phyloP scores from a whole-genome alignment of 2,113 vertebrate species.

The Morone saxatilis region DNA sequence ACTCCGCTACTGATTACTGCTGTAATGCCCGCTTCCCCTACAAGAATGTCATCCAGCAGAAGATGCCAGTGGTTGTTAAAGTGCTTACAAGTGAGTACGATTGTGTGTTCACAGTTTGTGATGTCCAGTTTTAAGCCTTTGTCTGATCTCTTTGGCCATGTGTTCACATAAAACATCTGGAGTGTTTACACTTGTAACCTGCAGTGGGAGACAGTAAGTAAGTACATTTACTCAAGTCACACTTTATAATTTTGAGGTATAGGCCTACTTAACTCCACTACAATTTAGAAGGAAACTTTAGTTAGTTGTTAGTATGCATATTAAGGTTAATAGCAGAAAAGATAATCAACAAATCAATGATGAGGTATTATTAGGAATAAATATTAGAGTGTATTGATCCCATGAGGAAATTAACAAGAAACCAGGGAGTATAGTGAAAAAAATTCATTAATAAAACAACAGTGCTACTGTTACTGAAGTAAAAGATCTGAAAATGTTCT shows the following conservation, averaged over 20 bases:
- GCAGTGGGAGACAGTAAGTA: not conserved
- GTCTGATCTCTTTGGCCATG: too few species aligned
- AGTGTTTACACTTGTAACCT: not conserved
- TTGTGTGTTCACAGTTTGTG: not conserved
- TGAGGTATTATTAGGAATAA: too few species aligned
- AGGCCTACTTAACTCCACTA: not conserved
- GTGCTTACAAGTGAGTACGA: slow-evolving; percentile 94
- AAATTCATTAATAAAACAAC: too few species aligned
- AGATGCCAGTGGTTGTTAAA: slow-evolving; percentile 95
- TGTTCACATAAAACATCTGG: not conserved
- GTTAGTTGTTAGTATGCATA: too few species aligned
- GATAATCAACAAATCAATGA: too few species aligned
- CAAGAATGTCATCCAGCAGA: slow-evolving; percentile 98
- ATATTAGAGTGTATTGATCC: too few species aligned
- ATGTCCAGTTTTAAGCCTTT: not conserved
- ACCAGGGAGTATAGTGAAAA: too few species aligned
- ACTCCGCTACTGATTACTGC: slow-evolving; percentile 92
- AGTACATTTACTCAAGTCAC: not conserved
- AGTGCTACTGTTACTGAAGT: not conserved
- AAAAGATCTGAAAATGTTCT: not conserved
- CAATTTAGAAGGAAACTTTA: too few species aligned
- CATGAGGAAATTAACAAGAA: too few species aligned
- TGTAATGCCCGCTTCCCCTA: slow-evolving; percentile 96
- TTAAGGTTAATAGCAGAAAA: too few species aligned
- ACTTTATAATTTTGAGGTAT: not conserved